Evolutionary conservation across 2,888 invertebrate species (phyloP), one percentile per base, ranked within the genome.

Genomic region (Macrosiphum euphorbiae): DNA sequence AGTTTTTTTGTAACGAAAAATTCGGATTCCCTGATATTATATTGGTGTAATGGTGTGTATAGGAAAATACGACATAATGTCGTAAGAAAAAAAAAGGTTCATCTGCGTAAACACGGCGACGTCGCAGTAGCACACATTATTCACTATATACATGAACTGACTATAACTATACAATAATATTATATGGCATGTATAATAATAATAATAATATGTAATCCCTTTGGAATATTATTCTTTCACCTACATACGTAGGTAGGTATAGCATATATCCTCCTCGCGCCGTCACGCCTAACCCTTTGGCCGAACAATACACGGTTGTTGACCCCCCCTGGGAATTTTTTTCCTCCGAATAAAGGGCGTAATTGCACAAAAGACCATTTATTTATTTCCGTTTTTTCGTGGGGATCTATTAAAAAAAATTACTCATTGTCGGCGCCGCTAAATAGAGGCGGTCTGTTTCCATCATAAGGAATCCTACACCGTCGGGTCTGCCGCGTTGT

Each of bases 371-470:
- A 94, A 94, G 94, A 86, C 86, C 94, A 87, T 94, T 94, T 94
- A 94, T 94, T 94, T 94, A 94, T 94, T 94, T 94, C 94, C 94
- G 90, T 94, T 94, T 90, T 92, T 89, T 67, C 67, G 50, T 35
- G 90, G 90, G 94, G 94, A 90, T 94, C 85, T 90, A 50, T 94
- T 67, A 52, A 86, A 85, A 88, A 94, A 94, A 94, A 94, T 61
- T 41, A 90, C 94, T 94, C 94, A 94, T 94, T 94, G 93, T 93
- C 93, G 94, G 94, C 90, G 94, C 90, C 90, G 94, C 90, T 94
- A 94, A 94, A 94, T 94, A 94, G 94, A 94, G 94, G 94, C 94
- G 94, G 94, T 94, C 85, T 94, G 94, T 94, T 94, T 94, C 94
- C 89, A 94, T 94, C 90, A 20, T 35, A 24, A 58, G 90, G 94